Base-by-base conservation (phyloP, 2,888 invertebrate species). In the Drepanosiphum platanoidis region DNA sequence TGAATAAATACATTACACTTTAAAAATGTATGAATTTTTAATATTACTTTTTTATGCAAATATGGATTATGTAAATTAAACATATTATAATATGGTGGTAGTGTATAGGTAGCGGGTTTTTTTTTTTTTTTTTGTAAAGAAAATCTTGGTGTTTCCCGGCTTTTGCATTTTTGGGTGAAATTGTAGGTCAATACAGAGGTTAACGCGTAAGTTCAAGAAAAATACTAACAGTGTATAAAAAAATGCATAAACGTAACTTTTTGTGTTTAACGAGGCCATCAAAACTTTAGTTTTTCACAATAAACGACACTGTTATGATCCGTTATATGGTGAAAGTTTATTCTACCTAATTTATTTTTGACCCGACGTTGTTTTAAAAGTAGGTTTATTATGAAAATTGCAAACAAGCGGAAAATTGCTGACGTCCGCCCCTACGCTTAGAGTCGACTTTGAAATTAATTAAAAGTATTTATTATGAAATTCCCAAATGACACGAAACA, bases 351-450 rank as follows among this genome's bases (percentile, higher is more conserved):
- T 84, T 83, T 84, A 84, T 84, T 84, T 84, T 58, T 75, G 75
- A 75, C 68, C 77, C 68, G 3, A 36, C 52, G 68, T 77, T 68
- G 52, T 84, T 77, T 22, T 68, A 30, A 75, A 68, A 83, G 83
- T 36, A 74, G 64, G 84, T 84, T 84, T 84, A 84, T 84, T 84
- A 77, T 81, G 75, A 84, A 84, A 84, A 84, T 36, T 84, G 36
- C 77, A 75, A 77, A 68, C 34, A 75, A 74, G 75, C 66, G 58
- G 75, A 52, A 75, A 84, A 84, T 58, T 66, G 30, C 30, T 52
- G 68, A 77, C 75, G 77, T 68, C 30, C 83, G 52, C 52, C n/a
- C 52, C 11, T n/a, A 58, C 15, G n/a, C 58, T 36, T 27, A 58
- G 5, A 77, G 61, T 61, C 22, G 64, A 32, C 71, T 71, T 72